Conservation (phyloP, 1,140 invertebrate genomes). For the Plodia interpunctella region DNA sequence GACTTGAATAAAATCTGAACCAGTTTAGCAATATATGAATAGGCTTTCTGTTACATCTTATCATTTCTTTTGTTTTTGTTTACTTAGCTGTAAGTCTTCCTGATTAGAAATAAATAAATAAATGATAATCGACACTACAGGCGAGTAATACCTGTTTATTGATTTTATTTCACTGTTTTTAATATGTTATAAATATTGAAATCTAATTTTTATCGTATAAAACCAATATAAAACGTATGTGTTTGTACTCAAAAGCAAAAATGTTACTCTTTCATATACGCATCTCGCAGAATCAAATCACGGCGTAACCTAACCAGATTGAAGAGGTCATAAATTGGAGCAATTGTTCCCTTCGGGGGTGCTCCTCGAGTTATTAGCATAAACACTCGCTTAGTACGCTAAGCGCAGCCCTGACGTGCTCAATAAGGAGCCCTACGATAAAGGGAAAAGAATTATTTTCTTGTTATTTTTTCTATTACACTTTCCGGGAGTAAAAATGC, state of each 20-base stretch:
- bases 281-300: constrained; percentile 26
- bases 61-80: too few species aligned
- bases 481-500: neutral
- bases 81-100: too few species aligned
- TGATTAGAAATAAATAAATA: too few species aligned
- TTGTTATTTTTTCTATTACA: neutral
- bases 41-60: too few species aligned
- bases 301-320: constrained; percentile 28
- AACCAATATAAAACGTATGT: too few species aligned
- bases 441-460: constrained; percentile 1
- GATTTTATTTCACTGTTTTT: too few species aligned
- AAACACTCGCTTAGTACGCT: constrained; percentile 42
- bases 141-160: too few species aligned
- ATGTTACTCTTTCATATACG: neutral
- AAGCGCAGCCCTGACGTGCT: constrained; percentile 21
- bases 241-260: neutral
- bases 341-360: constrained; percentile 36
- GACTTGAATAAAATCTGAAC: too few species aligned
- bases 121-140: too few species aligned
- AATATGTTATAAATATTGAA: too few species aligned
- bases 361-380: constrained; percentile 36
- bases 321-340: constrained; percentile 38
- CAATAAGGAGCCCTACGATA: constrained; percentile 4
- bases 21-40: too few species aligned
- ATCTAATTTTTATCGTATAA: too few species aligned